A percentile compares a stretch with the other conserved stretches of the same genome.
Conservation (phyloP, 2,113 vertebrate genomes). For the Turnix velox region DNA sequence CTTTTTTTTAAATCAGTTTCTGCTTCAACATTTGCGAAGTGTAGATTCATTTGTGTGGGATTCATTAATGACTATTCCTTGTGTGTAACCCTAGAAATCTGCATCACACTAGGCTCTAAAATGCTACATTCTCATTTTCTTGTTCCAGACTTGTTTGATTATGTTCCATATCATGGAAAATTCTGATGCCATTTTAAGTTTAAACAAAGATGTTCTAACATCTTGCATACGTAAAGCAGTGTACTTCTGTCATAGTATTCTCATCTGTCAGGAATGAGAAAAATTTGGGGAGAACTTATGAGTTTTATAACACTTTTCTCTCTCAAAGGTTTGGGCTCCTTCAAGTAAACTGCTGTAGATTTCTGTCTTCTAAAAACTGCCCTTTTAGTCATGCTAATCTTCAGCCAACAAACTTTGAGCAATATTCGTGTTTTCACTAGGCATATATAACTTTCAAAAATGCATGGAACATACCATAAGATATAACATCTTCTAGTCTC, state of each 20-base stretch:
- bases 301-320: neutral
- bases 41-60: neutral
- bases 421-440: neutral
- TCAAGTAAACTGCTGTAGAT: neutral
- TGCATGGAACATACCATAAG: neutral
- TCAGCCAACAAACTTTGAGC: neutral
- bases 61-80: neutral
- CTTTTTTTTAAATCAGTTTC: too few relatives aligned
- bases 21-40: neutral
- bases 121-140: neutral
- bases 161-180: fast-evolving
- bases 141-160: neutral
- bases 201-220: neutral
- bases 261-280: neutral
- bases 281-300: neutral
- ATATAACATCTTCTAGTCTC: neutral
- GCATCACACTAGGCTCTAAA: neutral
- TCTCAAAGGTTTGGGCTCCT: neutral
- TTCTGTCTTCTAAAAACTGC: neutral
- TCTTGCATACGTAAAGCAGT: neutral
- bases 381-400: neutral
- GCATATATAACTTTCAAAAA: neutral
- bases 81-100: neutral
- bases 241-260: neutral
- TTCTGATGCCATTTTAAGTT: neutral